Conservation (phyloP, 64 coral and sea anemone genomes). For the Montipora capricornis region DNA sequence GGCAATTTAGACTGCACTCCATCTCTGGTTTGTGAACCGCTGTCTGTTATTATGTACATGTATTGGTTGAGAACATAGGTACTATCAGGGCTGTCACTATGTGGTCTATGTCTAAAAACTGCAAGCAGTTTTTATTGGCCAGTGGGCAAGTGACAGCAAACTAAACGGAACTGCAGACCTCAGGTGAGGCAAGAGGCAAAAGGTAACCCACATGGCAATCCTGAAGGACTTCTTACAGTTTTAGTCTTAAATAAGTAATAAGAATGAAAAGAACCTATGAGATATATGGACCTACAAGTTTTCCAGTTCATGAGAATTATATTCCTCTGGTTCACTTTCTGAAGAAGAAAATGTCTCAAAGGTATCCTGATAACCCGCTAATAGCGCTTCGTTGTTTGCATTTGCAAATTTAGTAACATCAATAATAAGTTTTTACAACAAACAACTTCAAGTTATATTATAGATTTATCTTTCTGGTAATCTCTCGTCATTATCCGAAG, state of each 20-base stretch:
- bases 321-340: conserved; percentile 2
- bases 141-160: conserved; percentile 5
- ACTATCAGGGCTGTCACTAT: neutral
- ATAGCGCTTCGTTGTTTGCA: too few relatives aligned
- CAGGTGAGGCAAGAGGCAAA: conserved; percentile 8
- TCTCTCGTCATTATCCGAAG: too few relatives aligned
- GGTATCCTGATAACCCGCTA: neutral
- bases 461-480: too few relatives aligned
- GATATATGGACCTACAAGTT: conserved; percentile 3
- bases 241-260: conserved; percentile 17
- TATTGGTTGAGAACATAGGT: too few relatives aligned
- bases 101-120: conserved; percentile 5
- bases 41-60: too few relatives aligned
- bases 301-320: conserved; percentile 7
- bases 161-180: conserved; percentile 8
- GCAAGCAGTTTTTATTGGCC: neutral
- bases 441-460: too few relatives aligned
- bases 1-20: too few relatives aligned
- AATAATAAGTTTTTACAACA: too few relatives aligned
- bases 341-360: neutral
- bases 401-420: too few relatives aligned
- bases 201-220: conserved; percentile 9
- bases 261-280: conserved; percentile 2
- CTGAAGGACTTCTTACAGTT: conserved; percentile 1
- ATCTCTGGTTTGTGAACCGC: too few relatives aligned